A percentile compares a stretch with the other conserved stretches of the same genome.
Evolutionary conservation across 2,797 vertebrate genomes (phyloP).

Genomic region (Kryptolebias ocellatus): DNA sequence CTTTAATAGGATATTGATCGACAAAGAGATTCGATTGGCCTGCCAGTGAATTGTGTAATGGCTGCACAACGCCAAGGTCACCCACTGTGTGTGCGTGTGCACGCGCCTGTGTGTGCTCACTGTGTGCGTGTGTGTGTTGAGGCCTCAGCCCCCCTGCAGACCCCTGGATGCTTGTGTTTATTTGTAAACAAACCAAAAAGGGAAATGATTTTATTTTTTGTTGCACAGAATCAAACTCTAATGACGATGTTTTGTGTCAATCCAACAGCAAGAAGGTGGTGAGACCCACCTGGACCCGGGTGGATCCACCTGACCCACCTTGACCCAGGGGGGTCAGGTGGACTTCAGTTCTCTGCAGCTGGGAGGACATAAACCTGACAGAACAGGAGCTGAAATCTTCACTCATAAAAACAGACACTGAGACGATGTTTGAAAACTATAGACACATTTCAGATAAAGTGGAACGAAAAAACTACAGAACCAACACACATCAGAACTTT

Average conservation of each 20-base stretch:
- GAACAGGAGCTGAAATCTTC: too few species aligned
- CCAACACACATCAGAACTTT: too few species aligned
- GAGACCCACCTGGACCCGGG: background rate
- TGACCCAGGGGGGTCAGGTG: background rate
- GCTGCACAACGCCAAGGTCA: constrained; percentile 96
- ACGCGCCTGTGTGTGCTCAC: constrained; percentile 45
- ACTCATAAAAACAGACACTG: too few species aligned
- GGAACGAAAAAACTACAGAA: too few species aligned
- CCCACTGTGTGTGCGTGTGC: constrained; percentile 46
- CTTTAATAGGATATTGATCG: constrained; percentile 99
- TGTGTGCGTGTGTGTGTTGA: constrained; percentile 43
- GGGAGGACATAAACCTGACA: background rate
- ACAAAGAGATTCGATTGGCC: constrained; percentile 93
- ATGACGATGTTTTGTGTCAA: background rate
- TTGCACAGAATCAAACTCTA: background rate
- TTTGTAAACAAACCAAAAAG: background rate
- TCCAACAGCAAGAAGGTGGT: background rate
- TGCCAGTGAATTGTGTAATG: constrained; percentile 95
- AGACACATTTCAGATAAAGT: too few species aligned
- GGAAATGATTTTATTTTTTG: background rate
- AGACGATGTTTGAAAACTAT: too few species aligned
- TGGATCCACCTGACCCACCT: background rate
- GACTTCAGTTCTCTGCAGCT: constrained; percentile 2
- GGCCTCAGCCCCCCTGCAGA: constrained; percentile 42
- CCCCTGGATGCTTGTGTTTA: constrained; percentile 30